Base-by-base conservation (phyloP, 1,140 invertebrate species). In the Brachionus sp. region DNA sequence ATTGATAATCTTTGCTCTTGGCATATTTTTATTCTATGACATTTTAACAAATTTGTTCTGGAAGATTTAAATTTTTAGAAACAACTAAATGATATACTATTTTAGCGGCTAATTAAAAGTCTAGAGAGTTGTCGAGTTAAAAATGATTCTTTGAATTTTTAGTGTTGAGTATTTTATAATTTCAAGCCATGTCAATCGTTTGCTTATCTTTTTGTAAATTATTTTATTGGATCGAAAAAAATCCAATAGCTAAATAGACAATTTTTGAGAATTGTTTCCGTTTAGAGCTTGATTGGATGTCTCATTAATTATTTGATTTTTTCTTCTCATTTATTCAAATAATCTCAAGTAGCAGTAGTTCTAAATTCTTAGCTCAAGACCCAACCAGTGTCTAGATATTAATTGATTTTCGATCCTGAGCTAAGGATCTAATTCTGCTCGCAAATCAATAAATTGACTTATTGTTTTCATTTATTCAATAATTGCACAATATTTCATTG, bases 1-100 rank as follows among this genome's bases (percentile, higher is more conserved):
- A 23, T 75, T 75, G 42, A 29, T 75, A 75, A 75, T 75, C 70
- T 75, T 75, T 75, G 70, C 70, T 75, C 70, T 75, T 75, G 29
- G 44, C 39, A 46, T 46, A 25, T 46, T 75, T 39, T 3, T 2
- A 42, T 13, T 13, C 33, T 25, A 75, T 75, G 70, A 75, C 70
- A 75, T 75, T 75, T 75, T 25, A 1, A 50, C 10, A 75, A 46
- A 46, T 46, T 44, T 75, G 16, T 75, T 75, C 25, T 46, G 39
- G 70, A 75, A 75, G 39, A 75, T 75, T 75, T 75, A 75, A 75
- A 75, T 46, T 75, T 35, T 25, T 13, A 29, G 3, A 25, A 25
- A 46, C 19, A 12, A 46, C 66, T 70, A 70, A 39, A 37, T 70
- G 33, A 37, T 39, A 37, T 39, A 37, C 64, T 66, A 44, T 75